Evolutionary conservation across 2,888 invertebrate species (phyloP), one percentile per base, ranked within the genome.

Genomic region (Lobophora halterata): DNA sequence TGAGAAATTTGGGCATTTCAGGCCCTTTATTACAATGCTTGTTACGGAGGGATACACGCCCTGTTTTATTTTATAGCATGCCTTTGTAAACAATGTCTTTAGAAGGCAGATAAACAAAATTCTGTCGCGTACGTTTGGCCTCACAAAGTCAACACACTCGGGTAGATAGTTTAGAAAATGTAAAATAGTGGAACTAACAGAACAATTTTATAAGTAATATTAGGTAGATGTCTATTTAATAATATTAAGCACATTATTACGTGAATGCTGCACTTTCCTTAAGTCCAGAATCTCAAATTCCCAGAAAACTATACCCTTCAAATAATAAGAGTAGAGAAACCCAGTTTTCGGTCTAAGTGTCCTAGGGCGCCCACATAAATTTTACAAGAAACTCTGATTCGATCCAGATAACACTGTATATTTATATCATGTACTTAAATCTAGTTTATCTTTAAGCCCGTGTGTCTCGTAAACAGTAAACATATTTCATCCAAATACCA

Each of bases 61-160:
- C 60, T 57, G 47, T 66, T 74, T 70, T 71, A 46, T 66, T 74
- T 70, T 71, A 77, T 77, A 68, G 67, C 69, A 52, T 64, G 61
- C 71, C 71, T 72, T 66, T 67, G 69, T 71, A 76, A 71, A 79
- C 76, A 79, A 76, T 75, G 70, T 61, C 60, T 65, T 70, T 65
- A 65, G 46, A 52, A 60, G 59, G 64, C 58, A 72, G 71, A 77
- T 76, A 79, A 77, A 76, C 71, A 75, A 71, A 68, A 74, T 71
- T 70, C 60, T 64, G 63, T 53, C 57, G 56, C 55, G 42, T 55
- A 59, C 61, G 54, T 61, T 65, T 32, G 52, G 62, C 61, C 53
- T 66, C 63, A 65, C 68, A 71, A 68, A 59, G 61, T 46, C 3
- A 34, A 30, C 46, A 33, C 49, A 64, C 61, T 64, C 55, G 37